phyloP scores from a whole-genome alignment of 1,140 invertebrate genomes.

The Leptopilina boulardi region DNA sequence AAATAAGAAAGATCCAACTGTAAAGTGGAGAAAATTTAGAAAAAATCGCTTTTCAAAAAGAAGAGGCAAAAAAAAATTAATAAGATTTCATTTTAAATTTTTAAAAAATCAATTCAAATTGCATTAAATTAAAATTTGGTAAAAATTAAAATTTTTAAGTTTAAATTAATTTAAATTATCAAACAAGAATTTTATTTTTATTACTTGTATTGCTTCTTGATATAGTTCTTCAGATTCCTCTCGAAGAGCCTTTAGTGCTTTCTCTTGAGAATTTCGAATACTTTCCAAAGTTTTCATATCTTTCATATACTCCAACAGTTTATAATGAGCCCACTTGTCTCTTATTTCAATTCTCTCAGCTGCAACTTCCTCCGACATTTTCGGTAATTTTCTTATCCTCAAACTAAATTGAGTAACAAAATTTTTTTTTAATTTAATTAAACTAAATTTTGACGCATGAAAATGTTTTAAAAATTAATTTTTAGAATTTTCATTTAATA shows the following conservation, averaged over 20 bases:
- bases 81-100: too few species aligned
- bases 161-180: too few species aligned
- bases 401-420: conserved; percentile 58
- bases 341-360: conserved; percentile 78
- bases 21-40: conserved; percentile 62
- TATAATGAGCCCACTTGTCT: conserved; percentile 86
- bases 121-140: too few species aligned
- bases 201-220: conserved; percentile 86
- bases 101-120: too few species aligned
- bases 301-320: conserved; percentile 78
- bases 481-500: too few species aligned
- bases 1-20: conserved; percentile 84
- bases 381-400: conserved; percentile 72
- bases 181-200: conserved; percentile 38
- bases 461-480: too few species aligned
- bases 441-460: too few species aligned
- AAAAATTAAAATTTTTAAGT: too few species aligned
- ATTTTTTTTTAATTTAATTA: background rate
- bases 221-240: conserved; percentile 89
- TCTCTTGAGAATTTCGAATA: conserved; percentile 82
- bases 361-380: conserved; percentile 73
- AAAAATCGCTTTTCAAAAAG: too few species aligned
- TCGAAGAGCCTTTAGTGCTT: conserved; percentile 85
- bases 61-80: too few species aligned
- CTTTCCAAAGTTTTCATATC: conserved; percentile 83